These are phyloP conservation scores for Stichodactyla helianthus DNA, from an alignment of 64 coral and sea anemone genomes.

Conservation along the genomic window DNA sequence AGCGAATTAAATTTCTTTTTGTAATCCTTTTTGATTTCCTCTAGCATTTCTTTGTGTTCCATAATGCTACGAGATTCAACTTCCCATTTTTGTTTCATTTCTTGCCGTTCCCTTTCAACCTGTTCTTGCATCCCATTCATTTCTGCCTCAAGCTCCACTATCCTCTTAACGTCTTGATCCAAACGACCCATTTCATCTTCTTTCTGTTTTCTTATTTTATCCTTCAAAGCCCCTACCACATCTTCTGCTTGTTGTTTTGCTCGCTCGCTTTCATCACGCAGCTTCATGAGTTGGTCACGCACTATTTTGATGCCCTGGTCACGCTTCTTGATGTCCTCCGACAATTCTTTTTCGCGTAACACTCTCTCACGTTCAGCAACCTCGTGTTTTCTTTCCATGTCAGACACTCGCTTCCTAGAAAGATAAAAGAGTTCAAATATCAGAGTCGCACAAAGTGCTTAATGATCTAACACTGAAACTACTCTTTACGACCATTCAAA, in stretches of 20 bases:
- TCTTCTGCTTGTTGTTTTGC: slow-evolving; percentile 64
- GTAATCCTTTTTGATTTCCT: slow-evolving; percentile 53
- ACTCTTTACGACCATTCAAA: too few species aligned
- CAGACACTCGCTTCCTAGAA: slow-evolving; percentile 67
- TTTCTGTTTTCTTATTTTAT: slow-evolving; percentile 79
- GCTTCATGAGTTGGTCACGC: slow-evolving; percentile 63
- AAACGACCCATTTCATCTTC: slow-evolving; percentile 65
- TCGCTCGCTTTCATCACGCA: slow-evolving; percentile 66
- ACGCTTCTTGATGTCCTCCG: slow-evolving; percentile 63
- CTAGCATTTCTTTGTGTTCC: slow-evolving; percentile 44
- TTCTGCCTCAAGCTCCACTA: slow-evolving; percentile 72
- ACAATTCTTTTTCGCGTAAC: slow-evolving; percentile 66
- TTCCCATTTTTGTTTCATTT: slow-evolving; percentile 63
- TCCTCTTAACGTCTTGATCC: slow-evolving; percentile 74
- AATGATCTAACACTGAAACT: too few species aligned
- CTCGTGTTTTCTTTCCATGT: slow-evolving; percentile 63
- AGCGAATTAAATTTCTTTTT: slow-evolving; percentile 63
- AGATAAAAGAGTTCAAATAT: neutral
- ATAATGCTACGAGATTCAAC: slow-evolving; percentile 49
- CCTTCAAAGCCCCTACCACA: slow-evolving; percentile 68
- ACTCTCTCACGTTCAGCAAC: slow-evolving; percentile 60
- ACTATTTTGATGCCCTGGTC: slow-evolving; percentile 61
- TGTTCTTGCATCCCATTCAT: slow-evolving; percentile 51
- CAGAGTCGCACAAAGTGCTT: too few species aligned
- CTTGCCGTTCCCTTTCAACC: slow-evolving; percentile 43